A percentile compares a stretch with the other conserved stretches of the same genome.
phyloP scores from a whole-genome alignment of 2,888 invertebrate genomes.

The Lithophane ornitopus region DNA sequence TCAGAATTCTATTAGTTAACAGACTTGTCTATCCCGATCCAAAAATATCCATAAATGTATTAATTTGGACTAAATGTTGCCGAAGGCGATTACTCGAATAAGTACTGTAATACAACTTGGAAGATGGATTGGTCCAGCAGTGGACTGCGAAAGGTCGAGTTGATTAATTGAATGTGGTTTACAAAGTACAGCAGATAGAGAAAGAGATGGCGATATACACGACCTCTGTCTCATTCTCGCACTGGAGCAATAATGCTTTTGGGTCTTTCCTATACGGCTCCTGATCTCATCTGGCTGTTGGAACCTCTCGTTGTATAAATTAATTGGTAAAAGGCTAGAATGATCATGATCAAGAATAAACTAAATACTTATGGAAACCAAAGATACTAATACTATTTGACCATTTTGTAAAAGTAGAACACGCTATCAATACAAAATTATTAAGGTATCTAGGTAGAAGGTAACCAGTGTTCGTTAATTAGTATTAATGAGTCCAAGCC shows the following conservation, averaged over 20 bases:
- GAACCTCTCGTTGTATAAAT: background rate
- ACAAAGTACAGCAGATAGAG: constrained; percentile 1
- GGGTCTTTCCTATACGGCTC: background rate
- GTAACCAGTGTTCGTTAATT: constrained; percentile 73
- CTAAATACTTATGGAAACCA: background rate
- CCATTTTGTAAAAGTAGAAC: constrained; percentile 56
- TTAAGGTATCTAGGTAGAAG: constrained; percentile 65
- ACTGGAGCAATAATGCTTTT: background rate
- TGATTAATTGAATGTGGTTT: background rate
- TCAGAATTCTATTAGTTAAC: constrained; percentile 28
- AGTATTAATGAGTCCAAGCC: constrained; percentile 72
- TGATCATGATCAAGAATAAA: background rate
- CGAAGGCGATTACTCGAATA: background rate
- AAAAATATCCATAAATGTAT: constrained; percentile 19
- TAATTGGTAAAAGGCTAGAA: background rate
- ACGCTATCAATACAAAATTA: constrained; percentile 55
- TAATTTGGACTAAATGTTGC: background rate
- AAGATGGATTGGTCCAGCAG: background rate
- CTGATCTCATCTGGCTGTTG: background rate
- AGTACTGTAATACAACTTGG: background rate
- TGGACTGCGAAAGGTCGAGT: background rate
- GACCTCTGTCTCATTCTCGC: background rate
- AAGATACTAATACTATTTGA: background rate
- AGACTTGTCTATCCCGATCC: constrained; percentile 11
- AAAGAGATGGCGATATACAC: constrained; percentile 5